Evolutionary conservation across 2,888 invertebrate species (phyloP).

Genomic region (Blastobasis lacticolella): DNA sequence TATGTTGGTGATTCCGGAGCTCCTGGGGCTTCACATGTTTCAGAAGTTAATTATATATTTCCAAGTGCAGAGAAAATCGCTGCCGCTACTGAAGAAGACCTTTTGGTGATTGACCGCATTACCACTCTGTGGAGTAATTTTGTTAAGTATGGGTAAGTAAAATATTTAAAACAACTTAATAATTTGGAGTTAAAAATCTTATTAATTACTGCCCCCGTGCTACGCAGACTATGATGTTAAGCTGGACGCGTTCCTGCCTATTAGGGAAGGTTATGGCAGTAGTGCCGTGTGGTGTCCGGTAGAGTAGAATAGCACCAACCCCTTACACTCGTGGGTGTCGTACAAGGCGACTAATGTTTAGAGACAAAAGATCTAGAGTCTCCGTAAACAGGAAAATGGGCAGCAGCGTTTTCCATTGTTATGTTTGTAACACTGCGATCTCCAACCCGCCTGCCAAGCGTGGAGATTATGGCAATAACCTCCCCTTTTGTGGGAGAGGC

Average conservation of each 20-base stretch:
- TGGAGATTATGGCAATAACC: no score
- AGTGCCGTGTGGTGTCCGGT: no score
- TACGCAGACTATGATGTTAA: not conserved
- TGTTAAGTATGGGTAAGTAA: slow-evolving; percentile 8
- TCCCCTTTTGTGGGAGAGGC: no score
- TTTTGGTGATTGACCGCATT: slow-evolving; percentile 3
- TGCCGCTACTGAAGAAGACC: not conserved
- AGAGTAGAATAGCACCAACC: no score
- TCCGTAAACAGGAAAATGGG: no score
- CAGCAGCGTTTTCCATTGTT: no score
- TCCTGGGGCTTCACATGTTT: slow-evolving; percentile 29
- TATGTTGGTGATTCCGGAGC: slow-evolving; percentile 33
- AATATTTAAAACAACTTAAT: not conserved
- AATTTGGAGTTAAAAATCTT: not conserved
- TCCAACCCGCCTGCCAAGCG: no score
- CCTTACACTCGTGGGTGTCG: no score
- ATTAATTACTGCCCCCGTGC: not conserved
- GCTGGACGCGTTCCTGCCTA: not conserved
- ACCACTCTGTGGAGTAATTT: slow-evolving; percentile 15
- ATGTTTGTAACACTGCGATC: no score
- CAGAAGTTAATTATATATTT: not conserved
- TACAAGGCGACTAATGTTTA: no score
- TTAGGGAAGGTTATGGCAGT: not conserved
- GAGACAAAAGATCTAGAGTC: no score
- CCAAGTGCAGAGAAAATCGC: not conserved